phyloP scores from a whole-genome alignment of 2,113 vertebrate genomes.

The Melanerpes aurifrons region DNA sequence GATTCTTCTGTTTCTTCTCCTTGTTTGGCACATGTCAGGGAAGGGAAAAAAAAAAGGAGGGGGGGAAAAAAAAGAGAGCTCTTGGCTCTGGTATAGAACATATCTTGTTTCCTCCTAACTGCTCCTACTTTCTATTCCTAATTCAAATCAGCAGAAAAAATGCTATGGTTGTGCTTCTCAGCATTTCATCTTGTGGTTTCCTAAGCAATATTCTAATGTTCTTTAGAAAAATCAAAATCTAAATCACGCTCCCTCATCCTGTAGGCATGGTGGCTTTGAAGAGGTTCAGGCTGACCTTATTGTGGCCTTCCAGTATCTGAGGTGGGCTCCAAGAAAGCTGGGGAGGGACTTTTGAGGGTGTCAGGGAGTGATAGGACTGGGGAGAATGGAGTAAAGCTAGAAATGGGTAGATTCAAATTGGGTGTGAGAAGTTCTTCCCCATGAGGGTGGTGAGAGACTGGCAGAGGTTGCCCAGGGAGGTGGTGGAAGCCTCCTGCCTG shows the following conservation, averaged over 20 bases:
- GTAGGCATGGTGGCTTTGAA: not conserved
- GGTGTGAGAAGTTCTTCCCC: too few relatives aligned
- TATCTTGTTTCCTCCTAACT: constrained; percentile 71
- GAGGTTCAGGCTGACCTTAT: not conserved
- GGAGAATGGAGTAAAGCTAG: too few relatives aligned
- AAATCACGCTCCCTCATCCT: not conserved
- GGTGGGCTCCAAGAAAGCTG: too few relatives aligned
- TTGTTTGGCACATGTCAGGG: constrained; percentile 72
- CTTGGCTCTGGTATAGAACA: constrained; percentile 67
- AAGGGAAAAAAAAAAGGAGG: not conserved
- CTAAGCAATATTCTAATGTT: constrained; percentile 43
- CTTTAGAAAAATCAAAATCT: not conserved
- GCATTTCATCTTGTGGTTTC: constrained; percentile 53
- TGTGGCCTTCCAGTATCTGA: too few relatives aligned
- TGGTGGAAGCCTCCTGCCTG: too few relatives aligned
- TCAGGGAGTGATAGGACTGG: too few relatives aligned
- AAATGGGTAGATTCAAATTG: too few relatives aligned
- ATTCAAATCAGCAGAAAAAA: constrained; percentile 69
- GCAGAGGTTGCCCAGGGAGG: too few relatives aligned
- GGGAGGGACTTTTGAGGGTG: too few relatives aligned
- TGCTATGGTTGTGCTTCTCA: constrained; percentile 36
- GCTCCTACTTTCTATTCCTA: constrained; percentile 65
- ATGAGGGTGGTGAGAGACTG: too few relatives aligned
- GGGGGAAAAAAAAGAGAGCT: not conserved
- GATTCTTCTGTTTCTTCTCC: constrained; percentile 70